Conservation (phyloP, 2,113 vertebrate genomes). For the Dromas ardeola region DNA sequence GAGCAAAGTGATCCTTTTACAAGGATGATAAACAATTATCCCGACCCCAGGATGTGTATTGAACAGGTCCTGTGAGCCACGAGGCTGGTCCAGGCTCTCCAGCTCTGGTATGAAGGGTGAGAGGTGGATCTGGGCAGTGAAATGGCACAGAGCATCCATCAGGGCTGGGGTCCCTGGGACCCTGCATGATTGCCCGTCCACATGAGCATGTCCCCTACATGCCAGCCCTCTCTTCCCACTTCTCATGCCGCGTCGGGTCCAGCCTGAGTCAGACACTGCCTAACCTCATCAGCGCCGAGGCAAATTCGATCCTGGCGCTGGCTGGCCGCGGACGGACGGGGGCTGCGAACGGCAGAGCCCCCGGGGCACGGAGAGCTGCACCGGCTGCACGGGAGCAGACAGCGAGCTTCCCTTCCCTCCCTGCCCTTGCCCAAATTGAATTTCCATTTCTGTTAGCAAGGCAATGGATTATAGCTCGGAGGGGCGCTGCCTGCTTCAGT, state of each 20-base stretch:
- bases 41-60: accelerated
- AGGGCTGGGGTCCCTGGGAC: neutral
- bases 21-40: neutral
- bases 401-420: neutral
- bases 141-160: accelerated
- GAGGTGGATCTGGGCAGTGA: neutral
- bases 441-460: constrained; percentile 58
- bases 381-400: neutral
- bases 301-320: constrained; percentile 65
- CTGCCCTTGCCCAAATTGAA: constrained; percentile 54
- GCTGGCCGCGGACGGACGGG: neutral
- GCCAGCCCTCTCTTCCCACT: neutral
- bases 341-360: constrained; percentile 68
- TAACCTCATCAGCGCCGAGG: constrained; percentile 57
- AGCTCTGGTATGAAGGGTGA: neutral
- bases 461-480: constrained; percentile 25
- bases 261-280: neutral
- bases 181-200: accelerated
- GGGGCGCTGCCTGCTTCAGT: constrained; percentile 32
- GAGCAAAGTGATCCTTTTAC: neutral
- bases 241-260: neutral
- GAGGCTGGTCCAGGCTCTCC: neutral
- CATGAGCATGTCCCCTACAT: accelerated
- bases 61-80: accelerated
- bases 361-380: constrained; percentile 14